Evolutionary conservation across 1,140 invertebrate genomes (phyloP), one percentile per base, ranked within the genome.

Genomic region (Drosophila novamexicana): DNA sequence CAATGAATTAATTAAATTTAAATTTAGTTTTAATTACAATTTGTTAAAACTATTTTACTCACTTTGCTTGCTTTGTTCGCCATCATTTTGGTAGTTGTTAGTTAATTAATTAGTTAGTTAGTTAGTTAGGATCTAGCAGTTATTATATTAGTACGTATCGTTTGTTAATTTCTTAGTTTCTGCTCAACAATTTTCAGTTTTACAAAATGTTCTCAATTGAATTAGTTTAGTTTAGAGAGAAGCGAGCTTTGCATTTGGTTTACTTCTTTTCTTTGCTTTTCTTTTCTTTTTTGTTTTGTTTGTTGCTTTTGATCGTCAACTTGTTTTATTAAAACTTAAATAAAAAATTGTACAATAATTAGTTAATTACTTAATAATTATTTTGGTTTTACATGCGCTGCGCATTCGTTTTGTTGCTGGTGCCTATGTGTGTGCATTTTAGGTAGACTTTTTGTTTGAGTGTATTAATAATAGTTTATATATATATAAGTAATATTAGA

Each of bases 381-480:
- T 84, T 89, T 89, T 89, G 84, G 84, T 89, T 89, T 89, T 89
- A 89, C 84, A 89, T 89, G 84, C 84, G 80, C 84, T 89, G 77
- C 84, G 84, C 84, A 89, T 88, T 75, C 62, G 39, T 58, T 58
- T 65, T 79, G 54, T 64, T 79, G 62, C 68, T 78, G 22, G 71
- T 77, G 64, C 59, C 45, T 49, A 49, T 71, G 22, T 79, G 58
- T 79, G 73, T 58, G 39, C 58, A 59, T 67, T 71, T 64, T 83
- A 86, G 83, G 83, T 88, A 88, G 84, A 88, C 84, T 79, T 78
- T 84, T 89, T 75, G 75, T 90, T 89, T 89, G 80, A 88, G 84
- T 88, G 84, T 88, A 84, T 86, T 88, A 88, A 59, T 59, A 47
- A 47, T 67, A 49, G 3, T 49, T 58, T 85, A 49, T 32, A 53